phyloP scores from a whole-genome alignment of 2,113 vertebrate species.

The Agapornis roseicollis region DNA sequence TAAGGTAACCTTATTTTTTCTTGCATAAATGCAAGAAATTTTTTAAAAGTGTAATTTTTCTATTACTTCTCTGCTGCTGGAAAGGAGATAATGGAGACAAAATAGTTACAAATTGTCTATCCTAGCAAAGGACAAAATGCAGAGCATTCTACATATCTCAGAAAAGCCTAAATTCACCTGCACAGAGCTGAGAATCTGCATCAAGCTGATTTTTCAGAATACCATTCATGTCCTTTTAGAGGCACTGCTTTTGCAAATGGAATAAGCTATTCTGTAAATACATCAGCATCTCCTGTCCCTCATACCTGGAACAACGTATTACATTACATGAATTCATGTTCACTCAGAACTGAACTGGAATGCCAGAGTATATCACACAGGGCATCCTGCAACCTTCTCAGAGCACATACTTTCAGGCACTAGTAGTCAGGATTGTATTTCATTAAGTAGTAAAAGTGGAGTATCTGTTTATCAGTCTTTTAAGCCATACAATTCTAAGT shows the following conservation, averaged over 20 bases:
- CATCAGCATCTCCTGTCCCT: neutral
- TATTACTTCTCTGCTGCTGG: neutral
- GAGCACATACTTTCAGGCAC: neutral
- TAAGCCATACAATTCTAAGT: neutral
- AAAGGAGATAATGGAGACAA: neutral
- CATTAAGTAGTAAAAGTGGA: neutral
- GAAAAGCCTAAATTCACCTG: neutral
- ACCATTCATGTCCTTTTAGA: neutral
- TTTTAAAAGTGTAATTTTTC: neutral
- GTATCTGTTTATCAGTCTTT: neutral
- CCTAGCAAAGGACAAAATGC: neutral
- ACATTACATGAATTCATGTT: neutral
- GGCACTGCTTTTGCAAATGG: neutral
- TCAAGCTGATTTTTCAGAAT: neutral
- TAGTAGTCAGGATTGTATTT: neutral
- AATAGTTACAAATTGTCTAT: neutral
- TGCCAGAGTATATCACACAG: neutral
- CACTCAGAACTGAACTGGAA: neutral
- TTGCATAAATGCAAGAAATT: neutral
- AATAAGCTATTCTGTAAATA: neutral
- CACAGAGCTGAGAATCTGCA: neutral
- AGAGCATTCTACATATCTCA: neutral
- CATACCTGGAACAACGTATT: neutral
- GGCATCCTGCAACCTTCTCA: neutral
- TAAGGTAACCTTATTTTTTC: fast-evolving